A percentile compares a stretch with the other conserved stretches of the same genome.
Conservation (phyloP, 2,888 invertebrate species). For the Abscondita cerata region DNA sequence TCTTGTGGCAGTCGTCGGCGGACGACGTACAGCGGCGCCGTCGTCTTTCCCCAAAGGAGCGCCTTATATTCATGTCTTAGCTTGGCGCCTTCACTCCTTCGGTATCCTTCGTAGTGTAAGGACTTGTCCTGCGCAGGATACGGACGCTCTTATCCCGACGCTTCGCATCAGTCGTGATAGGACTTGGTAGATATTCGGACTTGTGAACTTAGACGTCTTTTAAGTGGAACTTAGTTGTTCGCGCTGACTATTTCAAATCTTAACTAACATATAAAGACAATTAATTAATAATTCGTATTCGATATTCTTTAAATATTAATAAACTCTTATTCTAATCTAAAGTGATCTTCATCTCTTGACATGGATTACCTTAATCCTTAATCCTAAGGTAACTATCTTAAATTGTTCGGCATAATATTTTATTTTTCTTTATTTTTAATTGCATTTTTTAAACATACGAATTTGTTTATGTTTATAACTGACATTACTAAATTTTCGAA, state of each 20-base stretch:
- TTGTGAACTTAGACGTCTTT: slow-evolving; percentile 31
- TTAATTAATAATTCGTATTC: slow-evolving; percentile 6
- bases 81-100: slow-evolving; percentile 58
- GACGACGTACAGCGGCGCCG: slow-evolving; percentile 58
- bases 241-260: slow-evolving; percentile 17
- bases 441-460: too few relatives aligned
- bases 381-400: slow-evolving; percentile 34
- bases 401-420: slow-evolving; percentile 6
- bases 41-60: slow-evolving; percentile 56
- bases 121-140: slow-evolving; percentile 51
- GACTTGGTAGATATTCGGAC: slow-evolving; percentile 33
- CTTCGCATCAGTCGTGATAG: slow-evolving; percentile 33
- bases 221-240: slow-evolving; percentile 29
- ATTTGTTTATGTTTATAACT: too few relatives aligned
- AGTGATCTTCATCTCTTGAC: slow-evolving; percentile 33
- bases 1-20: slow-evolving; percentile 60
- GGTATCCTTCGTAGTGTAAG: slow-evolving; percentile 58
- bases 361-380: slow-evolving; percentile 39
- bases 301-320: slow-evolving; percentile 17
- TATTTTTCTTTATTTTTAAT: too few relatives aligned
- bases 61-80: slow-evolving; percentile 59
- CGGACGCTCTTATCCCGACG: slow-evolving; percentile 37
- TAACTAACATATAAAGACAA: slow-evolving; percentile 14
- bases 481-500: too few relatives aligned
- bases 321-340: slow-evolving; percentile 36